Conservation (phyloP, 2,113 vertebrate species). For the Onychorhynchus coronatus region DNA sequence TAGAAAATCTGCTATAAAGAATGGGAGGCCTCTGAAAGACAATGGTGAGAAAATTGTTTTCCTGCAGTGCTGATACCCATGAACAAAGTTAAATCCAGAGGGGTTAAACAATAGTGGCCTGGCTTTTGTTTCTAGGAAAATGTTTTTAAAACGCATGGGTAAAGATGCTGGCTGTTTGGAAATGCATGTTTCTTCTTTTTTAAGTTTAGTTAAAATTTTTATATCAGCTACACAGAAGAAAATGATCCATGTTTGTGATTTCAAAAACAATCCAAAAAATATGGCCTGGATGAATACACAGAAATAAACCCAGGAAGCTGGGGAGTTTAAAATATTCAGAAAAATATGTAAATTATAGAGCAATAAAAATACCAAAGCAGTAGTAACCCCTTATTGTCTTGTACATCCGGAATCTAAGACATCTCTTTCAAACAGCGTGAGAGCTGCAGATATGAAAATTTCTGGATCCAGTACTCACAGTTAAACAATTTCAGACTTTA, state of each 20-base stretch:
- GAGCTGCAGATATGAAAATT: not conserved
- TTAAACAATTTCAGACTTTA: not conserved
- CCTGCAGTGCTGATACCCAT: not conserved
- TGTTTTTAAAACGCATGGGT: not conserved
- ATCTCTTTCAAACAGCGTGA: not conserved
- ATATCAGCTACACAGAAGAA: not conserved
- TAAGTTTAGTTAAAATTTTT: not conserved
- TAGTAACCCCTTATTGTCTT: not conserved
- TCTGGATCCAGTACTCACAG: not conserved
- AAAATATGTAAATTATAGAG: not conserved
- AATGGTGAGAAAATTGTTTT: not conserved
- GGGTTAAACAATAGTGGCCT: not conserved
- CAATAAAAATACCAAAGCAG: not conserved
- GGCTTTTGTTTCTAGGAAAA: not conserved
- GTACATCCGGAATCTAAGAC: not conserved
- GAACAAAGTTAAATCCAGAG: not conserved
- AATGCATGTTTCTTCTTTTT: not conserved
- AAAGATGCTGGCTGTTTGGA: not conserved
- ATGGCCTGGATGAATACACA: not conserved
- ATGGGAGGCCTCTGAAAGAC: not conserved
- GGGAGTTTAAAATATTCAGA: not conserved
- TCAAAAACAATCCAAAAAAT: not conserved
- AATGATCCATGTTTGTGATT: not conserved
- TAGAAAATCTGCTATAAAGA: not conserved
- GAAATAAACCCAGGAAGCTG: not conserved